Evolutionary conservation across 1,140 invertebrate genomes (phyloP), one percentile per base, ranked within the genome.

Genomic region (Colletes latitarsis): DNA sequence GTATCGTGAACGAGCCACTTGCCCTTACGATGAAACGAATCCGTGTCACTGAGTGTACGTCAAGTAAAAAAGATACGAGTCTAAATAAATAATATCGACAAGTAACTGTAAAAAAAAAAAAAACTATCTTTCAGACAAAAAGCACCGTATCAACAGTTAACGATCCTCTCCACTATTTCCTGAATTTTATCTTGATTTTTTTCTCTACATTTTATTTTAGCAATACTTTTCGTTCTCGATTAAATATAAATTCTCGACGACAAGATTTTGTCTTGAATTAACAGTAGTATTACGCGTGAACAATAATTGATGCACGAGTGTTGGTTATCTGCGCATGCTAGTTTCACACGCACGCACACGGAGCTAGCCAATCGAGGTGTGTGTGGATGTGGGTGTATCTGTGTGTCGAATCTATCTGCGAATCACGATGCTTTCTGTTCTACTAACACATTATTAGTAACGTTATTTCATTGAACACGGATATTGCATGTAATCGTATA

Each of bases 401-500:
- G 49, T 49, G 12, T 8, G 14, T 63, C 39, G 58, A 52, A 73
- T 73, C 41, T 73, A 62, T 62, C 55, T n/a, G 19, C 49, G 41
- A 73, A n/a, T 62, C 57, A 60, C 21, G 21, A 75, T 64, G 30
- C 43, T 66, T 21, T 52, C 41, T 49, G 60, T 49, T 67, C 73
- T 66, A 75, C 19, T 9, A 41, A 15, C 49, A n/a, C 14, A 57
- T 76, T 49, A 60, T 41, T 19, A 53, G 55, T 19, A 67, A 79
- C 57, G 55, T 76, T 85, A 82, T 46, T 83, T 71, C 81, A 84
- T 72, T 79, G 82, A 83, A 87, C 85, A 87, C 85, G 72, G 67
- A 88, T 84, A 67, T 64, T 75, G 75, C 72, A 70, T 64, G 69
- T 58, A 21, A 86, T 72, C 39, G 58, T 62, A 46, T 70, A 81